Evolutionary conservation across 2,113 vertebrate genomes (phyloP).

Genomic region (Actenoides lindsayi): DNA sequence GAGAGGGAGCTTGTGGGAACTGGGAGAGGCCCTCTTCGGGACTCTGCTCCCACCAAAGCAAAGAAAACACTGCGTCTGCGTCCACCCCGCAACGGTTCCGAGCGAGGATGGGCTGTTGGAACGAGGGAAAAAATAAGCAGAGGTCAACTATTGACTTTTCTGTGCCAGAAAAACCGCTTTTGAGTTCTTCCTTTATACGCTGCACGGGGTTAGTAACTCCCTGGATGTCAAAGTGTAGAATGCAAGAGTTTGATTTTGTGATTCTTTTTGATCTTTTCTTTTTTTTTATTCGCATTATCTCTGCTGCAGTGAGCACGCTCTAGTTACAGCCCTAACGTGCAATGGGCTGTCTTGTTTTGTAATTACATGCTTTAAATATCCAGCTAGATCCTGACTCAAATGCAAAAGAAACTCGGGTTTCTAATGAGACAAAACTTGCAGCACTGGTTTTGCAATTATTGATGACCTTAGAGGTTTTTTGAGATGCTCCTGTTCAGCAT

Average conservation of each 20-base stretch:
- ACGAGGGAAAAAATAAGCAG: conserved; percentile 41
- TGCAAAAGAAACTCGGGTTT: background rate
- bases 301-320: background rate
- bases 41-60: conserved; percentile 70
- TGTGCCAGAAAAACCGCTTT: background rate
- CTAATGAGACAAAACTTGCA: background rate
- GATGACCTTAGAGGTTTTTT: background rate
- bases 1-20: conserved; percentile 76
- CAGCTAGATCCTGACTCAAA: background rate
- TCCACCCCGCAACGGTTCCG: conserved; percentile 64
- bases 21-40: conserved; percentile 43
- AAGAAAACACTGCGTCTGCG: conserved; percentile 64
- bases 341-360: background rate
- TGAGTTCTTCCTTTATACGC: background rate
- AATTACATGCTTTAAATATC: background rate
- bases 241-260: background rate
- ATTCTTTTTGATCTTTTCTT: background rate
- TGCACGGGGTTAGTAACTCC: background rate
- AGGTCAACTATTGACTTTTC: conserved; percentile 32
- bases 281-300: background rate
- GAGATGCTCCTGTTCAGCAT: background rate
- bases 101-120: conserved; percentile 51
- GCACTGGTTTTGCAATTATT: background rate
- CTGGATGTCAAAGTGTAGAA: background rate
- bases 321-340: background rate